phyloP scores from a whole-genome alignment of 2,113 vertebrate genomes.

The Suricata suricatta region DNA sequence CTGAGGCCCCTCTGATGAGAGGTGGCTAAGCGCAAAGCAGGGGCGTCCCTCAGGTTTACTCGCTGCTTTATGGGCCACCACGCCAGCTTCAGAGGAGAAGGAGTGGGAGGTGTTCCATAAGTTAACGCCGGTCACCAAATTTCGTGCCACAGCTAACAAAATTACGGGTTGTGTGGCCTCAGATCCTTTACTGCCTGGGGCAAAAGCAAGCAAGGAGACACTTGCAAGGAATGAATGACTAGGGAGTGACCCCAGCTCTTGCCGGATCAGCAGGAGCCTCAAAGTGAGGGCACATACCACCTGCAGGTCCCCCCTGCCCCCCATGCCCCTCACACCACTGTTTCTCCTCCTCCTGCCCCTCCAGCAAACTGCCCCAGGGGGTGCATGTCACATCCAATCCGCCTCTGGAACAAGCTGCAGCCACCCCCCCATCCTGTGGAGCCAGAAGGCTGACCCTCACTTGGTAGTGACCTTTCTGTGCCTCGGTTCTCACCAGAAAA shows the following conservation, averaged over 20 bases:
- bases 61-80: neutral
- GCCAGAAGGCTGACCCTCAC: neutral
- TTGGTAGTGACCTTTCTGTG: neutral
- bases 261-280: too few species aligned
- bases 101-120: neutral
- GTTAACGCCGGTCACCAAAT: neutral
- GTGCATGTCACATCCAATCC: neutral
- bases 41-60: neutral
- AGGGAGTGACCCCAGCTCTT: neutral
- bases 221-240: too few species aligned
- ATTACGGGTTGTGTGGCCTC: neutral
- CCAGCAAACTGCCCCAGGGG: neutral
- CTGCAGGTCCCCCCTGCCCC: neutral
- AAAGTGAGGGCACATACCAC: accelerated
- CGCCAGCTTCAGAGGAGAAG: constrained; percentile 54
- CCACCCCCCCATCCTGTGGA: neutral
- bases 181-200: neutral
- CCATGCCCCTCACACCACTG: neutral
- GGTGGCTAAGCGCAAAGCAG: neutral
- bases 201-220: neutral
- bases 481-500: neutral
- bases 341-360: neutral
- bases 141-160: neutral
- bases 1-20: neutral
- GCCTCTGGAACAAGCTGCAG: neutral